Conservation (phyloP, 2,888 invertebrate genomes). For the Agapostemon virescens region DNA sequence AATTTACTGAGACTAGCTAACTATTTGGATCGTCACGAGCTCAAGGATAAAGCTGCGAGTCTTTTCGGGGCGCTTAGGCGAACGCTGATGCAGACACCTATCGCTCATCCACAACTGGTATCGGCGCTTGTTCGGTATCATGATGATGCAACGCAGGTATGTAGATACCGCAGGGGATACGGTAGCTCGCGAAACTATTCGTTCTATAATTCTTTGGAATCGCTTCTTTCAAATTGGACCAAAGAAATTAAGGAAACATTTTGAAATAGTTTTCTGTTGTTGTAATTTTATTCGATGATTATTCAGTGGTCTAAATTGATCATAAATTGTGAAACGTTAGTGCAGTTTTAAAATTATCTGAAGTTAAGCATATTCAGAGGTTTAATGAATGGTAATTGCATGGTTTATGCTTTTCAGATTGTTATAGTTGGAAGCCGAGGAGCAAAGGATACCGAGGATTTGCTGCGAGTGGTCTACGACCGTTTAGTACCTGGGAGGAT, state of each 20-base stretch:
- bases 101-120: conserved; percentile 89
- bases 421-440: conserved; percentile 85
- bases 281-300: no score
- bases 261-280: no score
- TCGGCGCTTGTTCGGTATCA: conserved; percentile 87
- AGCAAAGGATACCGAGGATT: conserved; percentile 85
- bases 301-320: no score
- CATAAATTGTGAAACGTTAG: no score
- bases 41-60: conserved; percentile 82
- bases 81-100: conserved; percentile 84
- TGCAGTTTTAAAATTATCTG: no score
- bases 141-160: conserved; percentile 87
- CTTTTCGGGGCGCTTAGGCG: conserved; percentile 85
- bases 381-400: background rate
- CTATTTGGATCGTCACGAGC: conserved; percentile 84
- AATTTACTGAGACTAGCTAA: conserved; percentile 90
- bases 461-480: conserved; percentile 85
- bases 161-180: background rate
- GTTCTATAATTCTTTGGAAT: no score
- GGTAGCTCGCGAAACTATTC: background rate
- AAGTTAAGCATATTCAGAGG: no score
- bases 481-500: conserved; percentile 86
- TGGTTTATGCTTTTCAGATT: conserved; percentile 81
- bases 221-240: background rate
- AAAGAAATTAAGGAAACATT: no score